Evolutionary conservation across 1,140 invertebrate genomes (phyloP), one percentile per base, ranked within the genome.

Genomic region (Rhopalosiphum padi): DNA sequence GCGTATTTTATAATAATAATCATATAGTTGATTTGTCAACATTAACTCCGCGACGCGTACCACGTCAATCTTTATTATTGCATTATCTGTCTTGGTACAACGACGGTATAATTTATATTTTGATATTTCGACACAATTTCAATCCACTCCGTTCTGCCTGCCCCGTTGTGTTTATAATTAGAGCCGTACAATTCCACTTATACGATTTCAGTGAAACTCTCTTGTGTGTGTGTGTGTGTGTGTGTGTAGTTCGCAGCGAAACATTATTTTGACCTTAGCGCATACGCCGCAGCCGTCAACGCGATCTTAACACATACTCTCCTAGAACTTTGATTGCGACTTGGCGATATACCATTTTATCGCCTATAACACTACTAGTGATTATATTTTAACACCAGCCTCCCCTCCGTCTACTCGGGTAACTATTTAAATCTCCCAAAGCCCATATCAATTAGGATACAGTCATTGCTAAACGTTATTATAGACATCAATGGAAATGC

Each of bases 391-490:
- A 48, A 30, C 86, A 18, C 30, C 8, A 25, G 9, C 18, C 30
- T 35, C n/a, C 7, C 15, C 6, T 87, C 9, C 9, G 4, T 86
- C 5, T 46, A 86, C 85, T 46, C n/a, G 11, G n/a, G 0, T 1
- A 89, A 53, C n/a, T 89, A 53, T 89, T 89, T 88, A 51, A 53
- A 89, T 89, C 22, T 15, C n/a, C 21, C 23, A 1, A 41, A 86
- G 37, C 22, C 51, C 35, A 41, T 37, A 89, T 55, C 51, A 89
- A 89, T 89, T 89, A 55, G n/a, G 35, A 89, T 89, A 55, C 53
- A 55, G 88, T 55, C n/a, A 89, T 89, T 23, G 48, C 7, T 21
- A 5, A 25, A 5, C 41, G 43, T 25, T 87, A 30, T 48, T 87
- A 83, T 83, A 37, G 37, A 83, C 8, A 83, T 9, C 37, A 41